Base-by-base conservation (phyloP, 2,888 invertebrate genomes). In the Deilephila porcellus region DNA sequence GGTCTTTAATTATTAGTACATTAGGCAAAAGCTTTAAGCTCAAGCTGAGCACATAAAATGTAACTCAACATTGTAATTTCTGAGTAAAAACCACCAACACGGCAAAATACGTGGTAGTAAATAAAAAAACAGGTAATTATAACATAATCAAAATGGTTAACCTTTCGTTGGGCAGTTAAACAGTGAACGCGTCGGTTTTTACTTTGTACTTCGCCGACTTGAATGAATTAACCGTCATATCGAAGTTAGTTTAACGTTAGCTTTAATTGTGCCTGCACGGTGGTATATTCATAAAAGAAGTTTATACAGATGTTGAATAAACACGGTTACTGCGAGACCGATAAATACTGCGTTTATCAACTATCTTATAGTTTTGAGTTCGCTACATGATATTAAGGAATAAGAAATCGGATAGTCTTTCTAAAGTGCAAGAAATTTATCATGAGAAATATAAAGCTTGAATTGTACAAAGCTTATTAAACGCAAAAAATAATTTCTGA, bases 81-180 rank as follows among this genome's bases (percentile, higher is more conserved):
- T 6, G 6, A 67, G 25, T 45, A 67, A 67, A 52, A 67, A 25
- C 34, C 67, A 20, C 52, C 25, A 45, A 67, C 52, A 67, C 52
- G 67, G 67, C 52, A 67, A 67, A 67, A 67, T 67, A 67, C 52
- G 52, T 52, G 67, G 67, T 67, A 25, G 67, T 67, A 52, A 25
- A 67, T 67, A 67, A 67, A 64, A 63, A 64, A 67, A 52, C 67
- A 4, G 29, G 45, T 67, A 67, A 67, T 52, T 67, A 67, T 67
- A 67, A 45, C 67, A 67, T 67, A 67, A 67, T 67, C 67, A 67
- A 67, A 67, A 67, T 67, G 67, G 67, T 67, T 67, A 52, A 67
- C 67, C 67, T 67, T 67, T 67, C 67, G 52, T 45, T 52, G 7
- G 67, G 67, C 67, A 52, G 67, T 67, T 67, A 67, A 67, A 67